These are phyloP conservation scores for Neocrepidodera transversa DNA, from an alignment of 2,888 invertebrate genomes.

Conservation along the genomic window DNA sequence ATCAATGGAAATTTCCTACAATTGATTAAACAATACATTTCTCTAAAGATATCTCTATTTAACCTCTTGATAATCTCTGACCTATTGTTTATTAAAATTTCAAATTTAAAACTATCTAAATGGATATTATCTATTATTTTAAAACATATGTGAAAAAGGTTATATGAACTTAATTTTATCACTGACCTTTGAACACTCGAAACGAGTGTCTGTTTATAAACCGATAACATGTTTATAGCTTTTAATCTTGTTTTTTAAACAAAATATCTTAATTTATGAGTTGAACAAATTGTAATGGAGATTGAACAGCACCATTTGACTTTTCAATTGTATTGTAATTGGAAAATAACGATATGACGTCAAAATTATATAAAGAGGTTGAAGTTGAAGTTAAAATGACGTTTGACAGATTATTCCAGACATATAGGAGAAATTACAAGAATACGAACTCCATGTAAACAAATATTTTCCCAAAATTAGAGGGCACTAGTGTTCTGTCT, in stretches of 20 bases:
- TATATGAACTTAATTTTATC: constrained; percentile 32
- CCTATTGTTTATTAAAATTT: not conserved
- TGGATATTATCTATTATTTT: not conserved
- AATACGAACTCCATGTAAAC: no score
- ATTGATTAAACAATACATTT: constrained; percentile 1
- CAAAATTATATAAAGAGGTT: constrained; percentile 33
- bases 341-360: constrained; percentile 30
- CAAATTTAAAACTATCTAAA: not conserved
- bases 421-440: no score
- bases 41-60: not conserved
- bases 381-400: constrained; percentile 6
- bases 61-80: constrained; percentile 1
- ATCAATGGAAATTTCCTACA: constrained; percentile 12
- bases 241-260: constrained; percentile 19
- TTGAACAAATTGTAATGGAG: constrained; percentile 29
- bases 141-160: constrained; percentile 4
- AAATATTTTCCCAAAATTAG: no score
- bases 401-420: constrained; percentile 19
- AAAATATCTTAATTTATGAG: constrained; percentile 10
- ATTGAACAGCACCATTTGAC: constrained; percentile 42
- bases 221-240: constrained; percentile 49
- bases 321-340: no score
- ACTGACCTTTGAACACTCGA: constrained; percentile 55
- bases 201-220: constrained; percentile 53
- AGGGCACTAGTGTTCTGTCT: no score